Conservation (phyloP, 2,888 invertebrate species). For the Serripes groenlandicus region DNA sequence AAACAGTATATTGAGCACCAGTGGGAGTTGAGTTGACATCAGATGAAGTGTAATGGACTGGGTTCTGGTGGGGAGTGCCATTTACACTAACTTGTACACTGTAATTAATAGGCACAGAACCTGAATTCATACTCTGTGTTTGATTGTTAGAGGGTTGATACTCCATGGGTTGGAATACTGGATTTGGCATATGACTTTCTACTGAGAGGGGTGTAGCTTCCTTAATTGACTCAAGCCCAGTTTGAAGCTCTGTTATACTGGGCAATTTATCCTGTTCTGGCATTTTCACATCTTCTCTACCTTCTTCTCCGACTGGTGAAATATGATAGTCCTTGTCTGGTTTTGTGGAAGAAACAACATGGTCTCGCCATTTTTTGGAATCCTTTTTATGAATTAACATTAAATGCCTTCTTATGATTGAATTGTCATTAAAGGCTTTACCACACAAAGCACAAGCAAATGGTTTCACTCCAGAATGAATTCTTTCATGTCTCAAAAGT, state of each 20-base stretch:
- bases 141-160: no score
- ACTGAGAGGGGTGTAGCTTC: neutral
- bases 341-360: constrained; percentile 37
- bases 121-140: neutral
- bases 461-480: constrained; percentile 86
- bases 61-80: no score
- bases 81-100: neutral
- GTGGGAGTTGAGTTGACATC: no score
- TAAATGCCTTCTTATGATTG: constrained; percentile 80
- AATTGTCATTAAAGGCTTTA: constrained; percentile 83
- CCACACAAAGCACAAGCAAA: constrained; percentile 85
- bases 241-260: neutral
- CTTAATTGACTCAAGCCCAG: neutral
- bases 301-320: neutral
- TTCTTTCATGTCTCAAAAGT: constrained; percentile 86
- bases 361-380: constrained; percentile 73
- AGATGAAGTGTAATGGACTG: no score
- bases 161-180: neutral
- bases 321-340: neutral
- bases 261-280: neutral
- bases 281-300: neutral
- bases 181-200: neutral
- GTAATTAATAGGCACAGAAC: neutral
- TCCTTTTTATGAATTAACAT: constrained; percentile 79
- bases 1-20: no score